Conservation (phyloP, 2,797 vertebrate species). For the Petrocephalus sullivani region DNA sequence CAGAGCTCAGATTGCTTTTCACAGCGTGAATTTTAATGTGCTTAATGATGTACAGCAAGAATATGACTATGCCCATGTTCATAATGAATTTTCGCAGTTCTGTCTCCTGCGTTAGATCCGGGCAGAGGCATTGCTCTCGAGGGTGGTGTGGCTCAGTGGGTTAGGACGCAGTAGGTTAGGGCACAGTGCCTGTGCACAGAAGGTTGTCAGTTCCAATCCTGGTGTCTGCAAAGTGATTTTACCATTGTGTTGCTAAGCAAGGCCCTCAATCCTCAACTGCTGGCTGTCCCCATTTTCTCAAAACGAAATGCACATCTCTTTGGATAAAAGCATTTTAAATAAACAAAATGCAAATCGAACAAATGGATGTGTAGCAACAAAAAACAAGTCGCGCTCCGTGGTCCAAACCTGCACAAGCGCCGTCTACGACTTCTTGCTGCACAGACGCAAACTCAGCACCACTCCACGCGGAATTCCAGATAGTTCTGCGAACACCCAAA, state of each 20-base stretch:
- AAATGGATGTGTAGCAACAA: neutral
- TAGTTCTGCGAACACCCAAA: neutral
- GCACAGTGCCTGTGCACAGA: neutral
- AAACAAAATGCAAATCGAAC: neutral
- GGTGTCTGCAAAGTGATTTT: neutral
- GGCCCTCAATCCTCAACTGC: neutral
- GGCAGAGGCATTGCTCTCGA: neutral
- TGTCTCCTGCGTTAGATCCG: neutral
- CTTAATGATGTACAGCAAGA: neutral
- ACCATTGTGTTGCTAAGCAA: neutral
- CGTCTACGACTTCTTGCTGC: neutral
- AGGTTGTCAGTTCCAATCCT: neutral
- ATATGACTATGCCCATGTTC: neutral
- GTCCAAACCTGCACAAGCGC: neutral
- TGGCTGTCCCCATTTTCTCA: neutral
- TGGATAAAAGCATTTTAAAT: neutral
- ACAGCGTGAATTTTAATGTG: conserved; percentile 11
- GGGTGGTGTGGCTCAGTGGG: neutral
- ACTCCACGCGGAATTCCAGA: neutral
- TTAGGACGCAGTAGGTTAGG: neutral
- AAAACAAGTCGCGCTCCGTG: neutral
- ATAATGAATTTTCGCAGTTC: neutral
- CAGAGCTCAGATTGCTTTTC: neutral
- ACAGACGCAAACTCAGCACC: neutral
- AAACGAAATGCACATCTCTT: neutral